Evolutionary conservation across 2,888 invertebrate genomes (phyloP), one percentile per base, ranked within the genome.

Genomic region (Andrena trimmerana): DNA sequence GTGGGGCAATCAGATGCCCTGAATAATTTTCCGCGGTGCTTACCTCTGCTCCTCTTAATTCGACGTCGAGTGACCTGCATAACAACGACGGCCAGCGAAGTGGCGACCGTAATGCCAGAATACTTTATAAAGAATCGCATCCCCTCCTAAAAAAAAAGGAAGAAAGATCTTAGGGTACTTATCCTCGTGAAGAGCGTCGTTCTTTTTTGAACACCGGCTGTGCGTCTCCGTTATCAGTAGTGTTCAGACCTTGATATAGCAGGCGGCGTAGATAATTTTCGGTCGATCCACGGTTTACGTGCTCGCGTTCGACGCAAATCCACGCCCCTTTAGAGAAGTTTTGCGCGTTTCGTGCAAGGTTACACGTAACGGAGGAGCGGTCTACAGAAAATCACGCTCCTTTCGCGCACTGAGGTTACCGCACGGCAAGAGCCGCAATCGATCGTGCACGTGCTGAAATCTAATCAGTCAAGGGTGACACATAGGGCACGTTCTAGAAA

Each of bases 401-500:
- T 27, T 29, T 52, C 63, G n/a, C 63, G 27, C 10, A 63, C 31
- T 33, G 69, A 57, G 73, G 81, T 78, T 76, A 77, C 75, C 65
- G 48, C 52, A 50, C 50, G 27, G 29, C 65, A 36, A 70, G 60
- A 75, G 71, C 29, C 74, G 50, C 75, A 60, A 89, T 89, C 86
- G 83, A 86, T 83, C 63, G 77, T 48, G 72, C 85, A 81, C 86
- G 88, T 87, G 88, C 69, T 86, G 70, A 77, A 90, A 89, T 88
- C 88, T 89, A 90, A 91, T 91, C 88, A 87, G 85, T 86, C 81
- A 81, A 88, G 86, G 86, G 82, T 88, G 86, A 87, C 77, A 81
- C 60, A 74, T 78, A 73, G 69, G 65, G 75, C 27, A 31, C 69
- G 84, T 62, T 77, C 77, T 63, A 63, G 69, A 79, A 78, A 66